Conservation (phyloP, 2,888 invertebrate species). For the Pyrgus malvae region DNA sequence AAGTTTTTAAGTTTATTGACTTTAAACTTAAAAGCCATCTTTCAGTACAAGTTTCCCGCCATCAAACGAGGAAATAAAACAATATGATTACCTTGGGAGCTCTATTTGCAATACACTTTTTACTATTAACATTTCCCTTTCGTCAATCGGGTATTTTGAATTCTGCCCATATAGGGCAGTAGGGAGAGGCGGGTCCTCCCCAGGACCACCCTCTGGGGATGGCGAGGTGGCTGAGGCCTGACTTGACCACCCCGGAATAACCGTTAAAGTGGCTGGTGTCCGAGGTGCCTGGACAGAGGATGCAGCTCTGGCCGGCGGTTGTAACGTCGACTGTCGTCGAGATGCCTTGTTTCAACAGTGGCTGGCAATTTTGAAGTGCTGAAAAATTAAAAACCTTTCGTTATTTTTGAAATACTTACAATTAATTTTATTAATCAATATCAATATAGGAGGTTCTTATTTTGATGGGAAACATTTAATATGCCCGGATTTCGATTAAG, state of each 20-base stretch:
- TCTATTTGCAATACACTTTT: constrained; percentile 40
- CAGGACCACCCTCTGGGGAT: constrained; percentile 93
- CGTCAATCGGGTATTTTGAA: constrained; percentile 73
- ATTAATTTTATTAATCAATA: not conserved
- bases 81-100: constrained; percentile 43
- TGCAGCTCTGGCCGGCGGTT: constrained; percentile 52
- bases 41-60: too few species aligned
- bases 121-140: constrained; percentile 36
- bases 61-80: constrained; percentile 43
- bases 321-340: constrained; percentile 59
- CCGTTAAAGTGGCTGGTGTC: constrained; percentile 72
- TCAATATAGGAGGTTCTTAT: too few species aligned
- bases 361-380: constrained; percentile 60
- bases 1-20: too few species aligned
- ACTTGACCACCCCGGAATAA: constrained; percentile 83
- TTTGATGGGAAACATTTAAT: not conserved
- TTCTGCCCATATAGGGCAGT: constrained; percentile 90
- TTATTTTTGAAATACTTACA: not conserved
- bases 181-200: constrained; percentile 89
- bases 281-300: constrained; percentile 54
- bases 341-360: constrained; percentile 57
- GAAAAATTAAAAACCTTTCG: constrained; percentile 43
- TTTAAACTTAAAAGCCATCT: too few species aligned
- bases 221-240: constrained; percentile 88
- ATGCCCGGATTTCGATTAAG: too few species aligned